Evolutionary conservation across 1,140 invertebrate species (phyloP).

Genomic region (Drosophila watanabei): DNA sequence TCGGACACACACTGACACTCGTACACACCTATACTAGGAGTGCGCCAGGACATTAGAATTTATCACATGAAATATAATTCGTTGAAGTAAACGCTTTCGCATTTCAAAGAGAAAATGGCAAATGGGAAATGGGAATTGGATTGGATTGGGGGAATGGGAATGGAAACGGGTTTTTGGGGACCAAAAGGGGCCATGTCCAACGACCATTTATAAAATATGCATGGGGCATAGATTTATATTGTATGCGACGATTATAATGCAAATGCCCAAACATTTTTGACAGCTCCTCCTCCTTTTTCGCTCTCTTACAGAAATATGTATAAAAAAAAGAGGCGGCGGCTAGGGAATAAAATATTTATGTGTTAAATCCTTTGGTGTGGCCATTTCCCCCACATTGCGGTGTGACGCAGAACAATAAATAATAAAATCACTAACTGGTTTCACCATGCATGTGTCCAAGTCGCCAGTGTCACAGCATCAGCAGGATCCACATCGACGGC

Average conservation of each 20-base stretch:
- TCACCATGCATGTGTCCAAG: slow-evolving; percentile 35
- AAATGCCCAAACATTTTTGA: slow-evolving; percentile 75
- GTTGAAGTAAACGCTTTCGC: slow-evolving; percentile 58
- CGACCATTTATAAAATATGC: slow-evolving; percentile 68
- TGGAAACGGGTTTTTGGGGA: background rate
- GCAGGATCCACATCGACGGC: slow-evolving; percentile 26
- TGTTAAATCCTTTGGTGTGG: slow-evolving; percentile 70
- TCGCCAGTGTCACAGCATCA: slow-evolving; percentile 41
- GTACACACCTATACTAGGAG: slow-evolving; percentile 15
- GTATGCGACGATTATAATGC: slow-evolving; percentile 77
- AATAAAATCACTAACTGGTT: slow-evolving; percentile 76
- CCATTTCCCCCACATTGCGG: slow-evolving; percentile 21
- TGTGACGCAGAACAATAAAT: slow-evolving; percentile 68
- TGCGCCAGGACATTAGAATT: slow-evolving; percentile 61
- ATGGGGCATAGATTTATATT: slow-evolving; percentile 75
- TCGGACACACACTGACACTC: slow-evolving; percentile 18
- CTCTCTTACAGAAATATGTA: slow-evolving; percentile 1
- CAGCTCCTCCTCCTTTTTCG: slow-evolving; percentile 54
- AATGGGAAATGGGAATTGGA: slow-evolving; percentile 25
- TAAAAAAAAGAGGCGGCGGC: slow-evolving; percentile 14
- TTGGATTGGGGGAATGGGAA: background rate
- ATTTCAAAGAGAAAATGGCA: slow-evolving; percentile 30
- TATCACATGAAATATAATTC: slow-evolving; percentile 73
- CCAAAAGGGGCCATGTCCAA: slow-evolving; percentile 12
- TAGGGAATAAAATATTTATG: slow-evolving; percentile 66